Evolutionary conservation across 2,888 invertebrate genomes (phyloP).

Genomic region (Terebella lapidaria): DNA sequence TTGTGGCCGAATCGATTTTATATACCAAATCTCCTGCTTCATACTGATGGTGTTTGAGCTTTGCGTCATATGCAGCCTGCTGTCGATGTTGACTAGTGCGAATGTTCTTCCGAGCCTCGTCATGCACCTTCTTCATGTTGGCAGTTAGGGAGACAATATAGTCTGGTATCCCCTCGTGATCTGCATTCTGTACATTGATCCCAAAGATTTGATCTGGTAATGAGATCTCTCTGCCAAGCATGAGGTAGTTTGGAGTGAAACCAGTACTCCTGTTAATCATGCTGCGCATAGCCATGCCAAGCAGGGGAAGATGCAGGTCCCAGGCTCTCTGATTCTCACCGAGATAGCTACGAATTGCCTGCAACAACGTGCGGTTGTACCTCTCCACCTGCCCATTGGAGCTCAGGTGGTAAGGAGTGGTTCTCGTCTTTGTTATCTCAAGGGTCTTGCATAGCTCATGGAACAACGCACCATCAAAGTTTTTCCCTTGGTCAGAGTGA

Average conservation of each 20-base stretch:
- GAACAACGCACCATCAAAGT: constrained; percentile 11
- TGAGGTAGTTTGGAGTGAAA: background rate
- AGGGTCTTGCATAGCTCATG: constrained; percentile 7
- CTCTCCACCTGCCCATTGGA: constrained; percentile 18
- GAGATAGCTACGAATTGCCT: background rate
- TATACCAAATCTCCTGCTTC: background rate
- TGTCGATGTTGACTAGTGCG: background rate
- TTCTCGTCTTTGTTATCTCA: constrained; percentile 13
- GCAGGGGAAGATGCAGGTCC: background rate
- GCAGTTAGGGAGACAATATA: background rate
- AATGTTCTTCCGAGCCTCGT: background rate
- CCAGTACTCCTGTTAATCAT: background rate
- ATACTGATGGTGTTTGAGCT: background rate
- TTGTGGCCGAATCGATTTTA: background rate
- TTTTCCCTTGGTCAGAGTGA: constrained; percentile 10
- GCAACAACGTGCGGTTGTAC: constrained; percentile 4
- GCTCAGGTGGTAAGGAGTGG: constrained; percentile 16
- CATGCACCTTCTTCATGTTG: background rate
- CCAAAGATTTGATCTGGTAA: background rate
- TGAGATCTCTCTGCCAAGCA: background rate
- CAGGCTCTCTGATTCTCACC: background rate
- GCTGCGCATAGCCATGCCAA: background rate
- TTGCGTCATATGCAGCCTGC: background rate
- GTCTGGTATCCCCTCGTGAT: background rate
- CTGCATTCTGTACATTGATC: background rate